A percentile compares a stretch with the other conserved stretches of the same genome.
phyloP scores from a whole-genome alignment of 2,888 invertebrate species.

The Caenorhabditis imperialis region DNA sequence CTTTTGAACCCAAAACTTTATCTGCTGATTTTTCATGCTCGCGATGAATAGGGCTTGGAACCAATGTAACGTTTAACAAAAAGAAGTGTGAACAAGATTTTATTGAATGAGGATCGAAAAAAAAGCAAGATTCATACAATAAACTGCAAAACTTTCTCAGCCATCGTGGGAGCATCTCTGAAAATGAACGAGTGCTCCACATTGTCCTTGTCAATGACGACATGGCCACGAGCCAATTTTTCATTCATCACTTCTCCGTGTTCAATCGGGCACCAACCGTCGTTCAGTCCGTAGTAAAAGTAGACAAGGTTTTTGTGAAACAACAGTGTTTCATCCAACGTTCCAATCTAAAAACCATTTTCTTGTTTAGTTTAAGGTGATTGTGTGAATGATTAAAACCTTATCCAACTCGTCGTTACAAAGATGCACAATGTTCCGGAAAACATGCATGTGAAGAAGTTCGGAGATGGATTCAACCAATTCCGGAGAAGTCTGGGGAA shows the following conservation, averaged over 20 bases:
- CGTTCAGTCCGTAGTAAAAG: constrained; percentile 66
- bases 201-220: constrained; percentile 66
- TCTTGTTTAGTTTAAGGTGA: too few relatives aligned
- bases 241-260: constrained; percentile 61
- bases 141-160: constrained; percentile 63
- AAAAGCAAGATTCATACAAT: constrained; percentile 31
- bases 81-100: too few relatives aligned
- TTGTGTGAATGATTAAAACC: too few relatives aligned
- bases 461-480: constrained; percentile 60
- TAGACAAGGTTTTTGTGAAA: constrained; percentile 56
- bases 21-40: too few relatives aligned
- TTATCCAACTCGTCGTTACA: constrained; percentile 67
- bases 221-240: constrained; percentile 58
- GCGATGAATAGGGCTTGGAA: too few relatives aligned
- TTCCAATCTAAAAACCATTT: constrained; percentile 50
- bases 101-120: too few relatives aligned
- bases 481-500: constrained; percentile 54
- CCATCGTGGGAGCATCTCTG: constrained; percentile 67
- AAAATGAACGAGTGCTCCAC: constrained; percentile 72
- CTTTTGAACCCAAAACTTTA: too few relatives aligned
- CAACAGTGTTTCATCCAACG: constrained; percentile 56
- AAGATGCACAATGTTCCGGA: constrained; percentile 68
- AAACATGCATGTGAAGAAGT: constrained; percentile 65
- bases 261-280: constrained; percentile 69
- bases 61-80: too few relatives aligned